A percentile compares a stretch with the other conserved stretches of the same genome.
These are phyloP conservation scores for Psilanteris sp. DNA, from an alignment of 1,140 invertebrate genomes.

Conservation along the genomic window DNA sequence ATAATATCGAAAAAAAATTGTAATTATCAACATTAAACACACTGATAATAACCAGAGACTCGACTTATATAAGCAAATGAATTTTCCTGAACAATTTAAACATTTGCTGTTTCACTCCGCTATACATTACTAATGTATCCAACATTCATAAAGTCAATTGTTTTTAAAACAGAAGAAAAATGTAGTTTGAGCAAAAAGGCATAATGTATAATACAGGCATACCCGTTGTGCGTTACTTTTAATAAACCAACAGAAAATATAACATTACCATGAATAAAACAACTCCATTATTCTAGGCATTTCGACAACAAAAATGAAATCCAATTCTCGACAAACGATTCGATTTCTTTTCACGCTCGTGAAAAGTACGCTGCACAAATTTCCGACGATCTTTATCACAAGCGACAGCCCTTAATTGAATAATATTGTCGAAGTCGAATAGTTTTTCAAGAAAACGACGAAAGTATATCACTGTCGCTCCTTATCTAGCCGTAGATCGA, in stretches of 20 bases:
- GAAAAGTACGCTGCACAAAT: conserved; percentile 21
- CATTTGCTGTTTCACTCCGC: no score
- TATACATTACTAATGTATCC: no score
- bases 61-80: no score
- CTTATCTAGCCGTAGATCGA: conserved; percentile 51
- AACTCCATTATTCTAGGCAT: conserved; percentile 33
- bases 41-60: no score
- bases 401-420: conserved; percentile 36
- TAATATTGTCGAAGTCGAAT: conserved; percentile 41
- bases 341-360: not conserved
- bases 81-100: no score
- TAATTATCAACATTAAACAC: no score
- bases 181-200: no score
- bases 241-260: not conserved
- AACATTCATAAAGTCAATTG: no score
- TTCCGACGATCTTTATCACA: conserved; percentile 38
- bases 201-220: no score
- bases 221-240: no score
- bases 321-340: not conserved
- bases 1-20: no score
- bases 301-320: not conserved
- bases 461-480: conserved; percentile 57
- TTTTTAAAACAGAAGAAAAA: no score
- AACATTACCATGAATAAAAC: conserved; percentile 19
- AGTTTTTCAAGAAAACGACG: conserved; percentile 42